Conservation (phyloP, 1,140 invertebrate species). For the Oscheius sp. region DNA sequence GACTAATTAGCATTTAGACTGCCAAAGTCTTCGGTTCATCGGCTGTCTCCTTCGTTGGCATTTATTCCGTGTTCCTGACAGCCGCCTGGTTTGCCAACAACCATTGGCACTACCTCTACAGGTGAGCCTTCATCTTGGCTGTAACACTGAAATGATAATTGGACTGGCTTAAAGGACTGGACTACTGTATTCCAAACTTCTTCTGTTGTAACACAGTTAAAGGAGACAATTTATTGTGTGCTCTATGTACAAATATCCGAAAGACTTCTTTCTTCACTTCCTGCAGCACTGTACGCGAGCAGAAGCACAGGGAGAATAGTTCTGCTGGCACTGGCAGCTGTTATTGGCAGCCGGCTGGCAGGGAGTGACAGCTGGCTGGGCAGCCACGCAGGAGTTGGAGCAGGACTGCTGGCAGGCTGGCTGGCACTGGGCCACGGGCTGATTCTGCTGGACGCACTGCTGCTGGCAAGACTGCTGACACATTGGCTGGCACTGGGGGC, state of each 20-base stretch:
- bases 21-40: conserved; percentile 9
- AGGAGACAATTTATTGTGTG: not conserved
- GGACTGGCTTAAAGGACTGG: not conserved
- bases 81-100: conserved; percentile 36
- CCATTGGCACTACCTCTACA: conserved; percentile 39
- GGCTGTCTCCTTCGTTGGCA: conserved; percentile 30
- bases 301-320: not conserved
- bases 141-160: not conserved
- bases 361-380: conserved; percentile 12
- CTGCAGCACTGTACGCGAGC: not conserved
- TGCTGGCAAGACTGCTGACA: conserved; percentile 23
- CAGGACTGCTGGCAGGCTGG: conserved; percentile 5
- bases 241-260: conserved; percentile 19
- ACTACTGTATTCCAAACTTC: too few species aligned
- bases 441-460: conserved; percentile 22
- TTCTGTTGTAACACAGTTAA: too few species aligned
- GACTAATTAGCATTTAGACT: not conserved
- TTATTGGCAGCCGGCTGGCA: conserved; percentile 8
- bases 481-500: conserved; percentile 16
- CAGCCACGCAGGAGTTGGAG: not conserved
- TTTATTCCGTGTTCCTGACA: conserved; percentile 25
- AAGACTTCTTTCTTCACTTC: not conserved
- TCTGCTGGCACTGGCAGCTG: conserved; percentile 8
- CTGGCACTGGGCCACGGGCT: conserved; percentile 10
- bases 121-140: conserved; percentile 12